phyloP scores from a whole-genome alignment of 2,113 vertebrate species.

The Stomatorhinus ivindoensis region DNA sequence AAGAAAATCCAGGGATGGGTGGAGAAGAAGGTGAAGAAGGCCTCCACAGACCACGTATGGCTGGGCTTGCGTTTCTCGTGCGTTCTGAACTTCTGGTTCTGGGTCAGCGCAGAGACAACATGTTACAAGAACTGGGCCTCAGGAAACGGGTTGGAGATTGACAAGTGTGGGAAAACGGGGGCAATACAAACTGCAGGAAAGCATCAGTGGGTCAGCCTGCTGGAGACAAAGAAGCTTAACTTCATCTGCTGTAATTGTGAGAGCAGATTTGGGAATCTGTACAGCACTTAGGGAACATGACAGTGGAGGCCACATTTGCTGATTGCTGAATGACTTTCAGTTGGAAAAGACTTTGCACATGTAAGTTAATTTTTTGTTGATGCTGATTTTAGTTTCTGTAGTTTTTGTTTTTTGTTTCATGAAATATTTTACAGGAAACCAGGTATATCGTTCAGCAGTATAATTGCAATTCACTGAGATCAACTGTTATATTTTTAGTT shows the following conservation, averaged over 20 bases:
- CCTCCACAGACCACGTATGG: constrained; percentile 10
- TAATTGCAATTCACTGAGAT: neutral
- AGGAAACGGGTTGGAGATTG: neutral
- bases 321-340: neutral
- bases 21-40: neutral
- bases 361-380: neutral
- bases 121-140: constrained; percentile 4
- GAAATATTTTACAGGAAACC: neutral
- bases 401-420: neutral
- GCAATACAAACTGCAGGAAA: neutral
- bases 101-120: neutral
- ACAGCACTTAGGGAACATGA: neutral
- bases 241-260: constrained; percentile 9
- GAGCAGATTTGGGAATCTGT: neutral
- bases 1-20: neutral
- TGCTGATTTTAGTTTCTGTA: neutral
- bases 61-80: constrained; percentile 9
- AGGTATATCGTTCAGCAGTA: neutral
- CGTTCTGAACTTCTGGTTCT: constrained; percentile 13
- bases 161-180: neutral
- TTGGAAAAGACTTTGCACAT: neutral
- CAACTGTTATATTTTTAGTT: neutral
- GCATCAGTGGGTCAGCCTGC: constrained; percentile 6
- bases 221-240: constrained; percentile 5
- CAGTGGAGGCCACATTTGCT: neutral